A percentile compares a stretch with the other conserved stretches of the same genome.
These are phyloP conservation scores for Chloromyia formosa DNA, from an alignment of 2,888 invertebrate genomes.

Conservation along the genomic window DNA sequence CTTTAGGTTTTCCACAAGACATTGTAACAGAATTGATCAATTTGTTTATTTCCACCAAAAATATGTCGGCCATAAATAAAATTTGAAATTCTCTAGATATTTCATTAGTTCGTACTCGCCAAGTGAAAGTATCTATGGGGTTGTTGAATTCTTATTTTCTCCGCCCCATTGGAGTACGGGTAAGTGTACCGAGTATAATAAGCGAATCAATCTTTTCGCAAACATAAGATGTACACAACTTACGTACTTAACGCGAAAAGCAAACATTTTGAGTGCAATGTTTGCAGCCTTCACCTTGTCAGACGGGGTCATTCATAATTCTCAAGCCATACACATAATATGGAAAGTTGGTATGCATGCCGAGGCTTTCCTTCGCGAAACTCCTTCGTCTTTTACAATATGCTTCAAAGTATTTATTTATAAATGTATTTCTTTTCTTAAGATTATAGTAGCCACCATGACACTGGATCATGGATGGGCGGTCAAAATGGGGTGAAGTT, in stretches of 20 bases:
- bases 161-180: no score
- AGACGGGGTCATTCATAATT: conserved; percentile 31
- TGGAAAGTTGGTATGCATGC: no score
- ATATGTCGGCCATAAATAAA: conserved; percentile 1
- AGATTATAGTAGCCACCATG: no score
- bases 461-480: no score
- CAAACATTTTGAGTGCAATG: conserved; percentile 23
- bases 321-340: not conserved
- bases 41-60: not conserved
- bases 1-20: no score
- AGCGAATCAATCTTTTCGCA: conserved; percentile 7
- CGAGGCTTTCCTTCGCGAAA: no score
- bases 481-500: no score
- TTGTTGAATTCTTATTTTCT: no score
- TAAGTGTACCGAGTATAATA: not conserved
- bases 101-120: not conserved
- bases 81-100: not conserved
- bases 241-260: conserved; percentile 9
- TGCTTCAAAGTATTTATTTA: no score
- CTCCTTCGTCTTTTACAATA: no score
- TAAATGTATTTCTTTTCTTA: no score
- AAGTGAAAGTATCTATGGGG: no score
- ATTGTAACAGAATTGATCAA: not conserved
- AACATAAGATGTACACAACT: not conserved
- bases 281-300: conserved; percentile 41